Evolutionary conservation across 2,113 vertebrate species (phyloP), one percentile per base, ranked within the genome.

Genomic region (Cacatua alba): DNA sequence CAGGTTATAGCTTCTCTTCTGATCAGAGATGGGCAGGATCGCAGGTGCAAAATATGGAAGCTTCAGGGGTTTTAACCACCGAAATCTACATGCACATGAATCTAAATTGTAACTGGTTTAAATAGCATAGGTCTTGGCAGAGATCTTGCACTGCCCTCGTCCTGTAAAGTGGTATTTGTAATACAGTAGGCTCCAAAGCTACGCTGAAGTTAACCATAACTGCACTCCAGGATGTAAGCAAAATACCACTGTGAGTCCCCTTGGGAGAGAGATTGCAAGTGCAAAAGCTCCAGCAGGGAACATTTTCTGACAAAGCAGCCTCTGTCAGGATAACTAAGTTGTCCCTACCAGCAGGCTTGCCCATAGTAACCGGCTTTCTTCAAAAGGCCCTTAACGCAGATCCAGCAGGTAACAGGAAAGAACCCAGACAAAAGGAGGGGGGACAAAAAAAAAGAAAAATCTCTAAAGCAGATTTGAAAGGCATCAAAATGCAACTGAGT

Each of bases 301-400:
- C 1, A 1, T 31, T 49, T 82, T 23, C 21, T 59, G 65, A 37
- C 29, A 44, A n/a, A 78, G 31, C 33, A 63, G 20, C 43, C 21
- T 62, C 55, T 49, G 10, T 11, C 3, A 0, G 43, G 31, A n/a
- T 16, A 35, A 59, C 57, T 59, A 59, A 59, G 57, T 14, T 35
- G 15, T 52, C 26, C 37, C 33, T 37, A 23, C 20, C 35, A 82
- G 37, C 21, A 48, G 64, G 16, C 13, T 41, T 60, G 44, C 51
- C 71, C 2, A 0, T 29, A 29, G 39, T 13, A n/a, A 49, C n/a
- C 0, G 0, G 19, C 12, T 65, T 14, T 24, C 39, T 48, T 41
- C 35, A 53, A 35, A 48, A 29, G 39, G 18, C 11, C 44, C 21
- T 49, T 53, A 46, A n/a, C 2, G 9, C 18, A 43, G 43, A 35